Percentiles rank a stretch among this genome's conserved stretches.
Conservation (phyloP, 2,797 vertebrate genomes). For the Brotula barbata region DNA sequence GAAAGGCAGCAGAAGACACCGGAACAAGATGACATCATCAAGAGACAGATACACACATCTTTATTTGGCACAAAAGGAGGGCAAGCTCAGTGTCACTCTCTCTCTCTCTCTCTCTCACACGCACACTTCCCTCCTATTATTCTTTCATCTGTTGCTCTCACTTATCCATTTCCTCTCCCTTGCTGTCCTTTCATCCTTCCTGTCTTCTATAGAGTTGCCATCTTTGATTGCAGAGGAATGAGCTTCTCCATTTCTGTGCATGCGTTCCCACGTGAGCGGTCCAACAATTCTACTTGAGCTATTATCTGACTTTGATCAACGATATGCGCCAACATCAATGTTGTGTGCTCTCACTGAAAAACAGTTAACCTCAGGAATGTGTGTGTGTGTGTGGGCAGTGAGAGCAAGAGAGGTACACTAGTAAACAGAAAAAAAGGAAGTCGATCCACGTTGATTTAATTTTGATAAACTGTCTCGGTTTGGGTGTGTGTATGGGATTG, state of each 20-base stretch:
- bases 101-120: neutral
- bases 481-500: too few species aligned
- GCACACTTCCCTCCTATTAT: conserved; percentile 27
- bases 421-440: conserved; percentile 67
- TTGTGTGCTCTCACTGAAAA: conserved; percentile 40
- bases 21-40: conserved; percentile 46
- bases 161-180: conserved; percentile 57
- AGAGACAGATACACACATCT: conserved; percentile 17
- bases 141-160: conserved; percentile 36
- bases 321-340: conserved; percentile 28
- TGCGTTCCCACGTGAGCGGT: conserved; percentile 15
- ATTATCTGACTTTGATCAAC: conserved; percentile 64
- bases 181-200: conserved; percentile 30
- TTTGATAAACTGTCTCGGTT: conserved; percentile 60
- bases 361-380: conserved; percentile 41
- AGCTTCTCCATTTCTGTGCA: conserved; percentile 5
- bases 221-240: conserved; percentile 13
- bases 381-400: neutral
- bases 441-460: conserved; percentile 60
- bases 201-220: conserved; percentile 19
- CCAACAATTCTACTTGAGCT: conserved; percentile 46
- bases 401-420: conserved; percentile 28
- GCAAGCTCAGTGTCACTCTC: conserved; percentile 44
- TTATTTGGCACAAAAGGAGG: conserved; percentile 28
- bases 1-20: conserved; percentile 38